These are phyloP conservation scores for Bombylius discolor DNA, from an alignment of 2,888 invertebrate genomes.

Conservation along the genomic window DNA sequence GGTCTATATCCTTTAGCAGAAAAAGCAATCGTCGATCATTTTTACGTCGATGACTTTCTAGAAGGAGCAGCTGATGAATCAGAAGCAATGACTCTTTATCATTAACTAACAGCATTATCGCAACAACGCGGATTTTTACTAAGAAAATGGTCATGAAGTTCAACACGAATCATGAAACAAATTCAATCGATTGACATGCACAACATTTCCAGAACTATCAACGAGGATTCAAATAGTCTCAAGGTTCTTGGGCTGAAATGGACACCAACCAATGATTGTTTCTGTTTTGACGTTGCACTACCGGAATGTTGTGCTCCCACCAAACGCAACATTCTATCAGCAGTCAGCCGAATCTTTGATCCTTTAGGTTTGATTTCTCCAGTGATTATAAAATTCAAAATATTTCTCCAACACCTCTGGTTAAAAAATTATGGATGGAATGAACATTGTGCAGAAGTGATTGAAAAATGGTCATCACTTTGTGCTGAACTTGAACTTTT, in stretches of 20 bases:
- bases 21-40: not conserved
- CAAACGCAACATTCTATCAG: too few species aligned
- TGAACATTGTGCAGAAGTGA: too few species aligned
- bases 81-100: not conserved
- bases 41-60: constrained; percentile 10
- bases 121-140: not conserved
- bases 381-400: too few species aligned
- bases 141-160: not conserved
- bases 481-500: too few species aligned
- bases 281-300: not conserved
- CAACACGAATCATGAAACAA: too few species aligned
- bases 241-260: not conserved
- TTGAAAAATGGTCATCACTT: too few species aligned
- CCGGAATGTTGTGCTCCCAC: too few species aligned
- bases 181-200: not conserved
- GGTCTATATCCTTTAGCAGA: too few species aligned
- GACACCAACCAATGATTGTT: not conserved
- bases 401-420: too few species aligned
- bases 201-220: not conserved
- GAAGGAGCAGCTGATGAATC: not conserved
- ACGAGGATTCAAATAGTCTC: not conserved
- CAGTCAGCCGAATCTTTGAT: too few species aligned
- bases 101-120: not conserved
- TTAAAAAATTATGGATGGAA: too few species aligned
- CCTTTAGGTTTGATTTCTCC: too few species aligned